phyloP scores from a whole-genome alignment of 1,140 invertebrate species.

The Hermetia illucens region DNA sequence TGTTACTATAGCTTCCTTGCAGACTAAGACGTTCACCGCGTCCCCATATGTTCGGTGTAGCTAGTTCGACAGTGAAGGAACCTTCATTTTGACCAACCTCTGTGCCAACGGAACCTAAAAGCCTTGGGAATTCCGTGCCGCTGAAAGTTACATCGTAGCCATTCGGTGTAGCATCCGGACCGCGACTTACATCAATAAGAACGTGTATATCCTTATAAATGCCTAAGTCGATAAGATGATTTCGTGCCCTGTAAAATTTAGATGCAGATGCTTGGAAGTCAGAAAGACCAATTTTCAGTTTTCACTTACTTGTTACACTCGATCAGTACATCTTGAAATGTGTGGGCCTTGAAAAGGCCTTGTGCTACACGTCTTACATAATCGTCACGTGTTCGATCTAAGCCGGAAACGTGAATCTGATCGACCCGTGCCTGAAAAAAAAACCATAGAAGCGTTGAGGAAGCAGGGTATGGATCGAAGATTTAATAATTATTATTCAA shows the following conservation, averaged over 20 bases:
- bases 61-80: conserved; percentile 20
- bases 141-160: conserved; percentile 28
- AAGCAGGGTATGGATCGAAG: no score
- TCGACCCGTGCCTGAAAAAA: conserved; percentile 18
- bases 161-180: conserved; percentile 18
- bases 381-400: conserved; percentile 26
- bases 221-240: conserved; percentile 24
- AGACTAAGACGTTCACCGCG: conserved; percentile 25
- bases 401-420: conserved; percentile 23
- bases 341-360: conserved; percentile 21
- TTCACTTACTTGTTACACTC: conserved; percentile 19
- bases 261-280: not conserved
- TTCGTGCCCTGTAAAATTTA: conserved; percentile 12
- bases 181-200: conserved; percentile 23
- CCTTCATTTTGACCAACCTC: conserved; percentile 30
- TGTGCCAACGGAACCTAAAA: conserved; percentile 27
- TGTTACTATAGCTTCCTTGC: conserved; percentile 26
- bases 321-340: conserved; percentile 26
- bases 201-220: conserved; percentile 28
- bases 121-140: conserved; percentile 20
- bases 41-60: conserved; percentile 23
- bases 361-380: conserved; percentile 25
- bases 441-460: no score
- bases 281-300: not conserved
- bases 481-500: no score